Percentiles rank a stretch among this genome's conserved stretches.
These are phyloP conservation scores for Mormoops blainvillei DNA, from an alignment of 2,113 vertebrate species.

Conservation along the genomic window DNA sequence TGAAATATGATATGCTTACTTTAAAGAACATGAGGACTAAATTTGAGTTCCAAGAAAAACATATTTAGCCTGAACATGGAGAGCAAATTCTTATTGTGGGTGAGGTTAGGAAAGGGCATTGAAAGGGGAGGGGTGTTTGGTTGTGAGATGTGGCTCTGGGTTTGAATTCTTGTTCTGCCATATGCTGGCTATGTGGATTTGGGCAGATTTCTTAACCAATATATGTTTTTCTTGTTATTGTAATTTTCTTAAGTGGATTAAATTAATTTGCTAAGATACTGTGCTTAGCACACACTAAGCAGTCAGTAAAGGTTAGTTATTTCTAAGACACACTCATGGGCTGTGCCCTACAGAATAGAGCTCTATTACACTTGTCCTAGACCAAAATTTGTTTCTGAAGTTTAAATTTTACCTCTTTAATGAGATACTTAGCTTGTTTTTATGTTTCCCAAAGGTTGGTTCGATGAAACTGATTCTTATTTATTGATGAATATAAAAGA, in stretches of 20 bases:
- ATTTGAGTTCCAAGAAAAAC: background rate
- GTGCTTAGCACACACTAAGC: background rate
- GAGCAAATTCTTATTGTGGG: background rate
- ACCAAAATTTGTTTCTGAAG: background rate
- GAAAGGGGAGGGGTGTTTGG: background rate
- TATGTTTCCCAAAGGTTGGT: background rate
- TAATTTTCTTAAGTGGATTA: background rate
- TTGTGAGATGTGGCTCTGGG: background rate
- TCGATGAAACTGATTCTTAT: background rate
- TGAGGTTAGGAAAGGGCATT: background rate
- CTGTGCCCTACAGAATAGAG: background rate
- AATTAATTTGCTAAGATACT: background rate
- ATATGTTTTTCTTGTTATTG: background rate
- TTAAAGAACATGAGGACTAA: background rate
- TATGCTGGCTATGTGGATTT: background rate
- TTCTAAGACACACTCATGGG: background rate
- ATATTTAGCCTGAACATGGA: background rate
- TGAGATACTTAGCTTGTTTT: background rate
- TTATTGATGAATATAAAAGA: background rate
- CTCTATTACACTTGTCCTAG: background rate
- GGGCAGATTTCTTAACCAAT: background rate
- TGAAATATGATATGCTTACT: background rate
- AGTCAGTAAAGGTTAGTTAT: background rate
- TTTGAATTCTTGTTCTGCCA: background rate
- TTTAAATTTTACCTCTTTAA: slow-evolving; percentile 3